Conservation (phyloP, 2,113 vertebrate genomes). For the Peromyscus polionotus region DNA sequence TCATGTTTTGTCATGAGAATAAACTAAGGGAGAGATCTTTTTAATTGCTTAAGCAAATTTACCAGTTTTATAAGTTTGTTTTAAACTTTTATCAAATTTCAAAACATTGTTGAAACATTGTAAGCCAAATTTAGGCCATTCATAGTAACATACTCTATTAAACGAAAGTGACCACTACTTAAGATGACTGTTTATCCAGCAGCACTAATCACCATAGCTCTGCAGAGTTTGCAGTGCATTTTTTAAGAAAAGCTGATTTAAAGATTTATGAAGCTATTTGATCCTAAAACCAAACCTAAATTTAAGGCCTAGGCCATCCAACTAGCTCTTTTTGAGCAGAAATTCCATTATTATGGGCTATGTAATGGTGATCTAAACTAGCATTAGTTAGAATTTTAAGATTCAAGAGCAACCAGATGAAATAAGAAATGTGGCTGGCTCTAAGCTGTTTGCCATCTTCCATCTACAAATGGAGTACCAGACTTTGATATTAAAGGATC, state of each 20-base stretch:
- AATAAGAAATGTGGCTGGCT: slow-evolving; percentile 65
- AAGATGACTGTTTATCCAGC: slow-evolving; percentile 48
- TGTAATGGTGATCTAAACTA: slow-evolving; percentile 49
- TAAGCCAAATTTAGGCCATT: slow-evolving; percentile 71
- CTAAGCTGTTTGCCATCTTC: slow-evolving; percentile 60
- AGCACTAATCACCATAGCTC: slow-evolving; percentile 49
- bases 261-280: slow-evolving; percentile 56
- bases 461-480: slow-evolving; percentile 59
- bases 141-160: slow-evolving; percentile 54
- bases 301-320: slow-evolving; percentile 66
- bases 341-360: slow-evolving; percentile 55
- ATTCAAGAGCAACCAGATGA: slow-evolving; percentile 57
- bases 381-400: slow-evolving; percentile 57
- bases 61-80: slow-evolving; percentile 62
- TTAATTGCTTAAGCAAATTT: slow-evolving; percentile 67
- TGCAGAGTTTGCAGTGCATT: slow-evolving; percentile 41
- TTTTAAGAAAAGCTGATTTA: slow-evolving; percentile 65
- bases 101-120: slow-evolving; percentile 26
- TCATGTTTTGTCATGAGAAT: neutral
- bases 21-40: slow-evolving; percentile 62
- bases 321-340: slow-evolving; percentile 34
- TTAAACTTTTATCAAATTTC: slow-evolving; percentile 69
- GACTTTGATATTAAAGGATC: slow-evolving; percentile 57
- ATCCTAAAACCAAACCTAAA: slow-evolving; percentile 67
- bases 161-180: slow-evolving; percentile 62